Base-by-base conservation (phyloP, 2,888 invertebrate species). In the Hymenopus coronatus region DNA sequence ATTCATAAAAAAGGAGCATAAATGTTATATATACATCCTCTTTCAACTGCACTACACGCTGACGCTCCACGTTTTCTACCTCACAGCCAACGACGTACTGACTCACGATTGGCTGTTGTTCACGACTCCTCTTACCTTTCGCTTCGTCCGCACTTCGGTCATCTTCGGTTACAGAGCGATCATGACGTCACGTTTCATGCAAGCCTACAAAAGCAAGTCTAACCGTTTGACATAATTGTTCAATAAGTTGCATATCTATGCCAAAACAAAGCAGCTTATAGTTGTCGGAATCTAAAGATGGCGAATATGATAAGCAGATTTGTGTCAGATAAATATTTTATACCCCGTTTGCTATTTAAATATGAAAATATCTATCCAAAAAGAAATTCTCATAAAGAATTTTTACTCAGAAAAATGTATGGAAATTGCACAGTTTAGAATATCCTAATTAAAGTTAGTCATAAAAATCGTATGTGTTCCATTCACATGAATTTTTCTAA, bases 161-260 rank as follows among this genome's bases (percentile, higher is more conserved):
- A 28, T 40, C 28, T 27, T 88, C 85, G 88, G 82, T 27, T 82
- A 4, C 28, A 25, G 30, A n/a, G 40, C 84, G 88, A 85, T 27
- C 82, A 40, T 88, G 88, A 88, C 88, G 88, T 88, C 88, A 88
- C 33, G 46, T 15, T 70, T 20, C 54, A 70, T 20, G 54, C 20
- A 70, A 70, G 54, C 54, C 54, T 70, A 70, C 54, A 20, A 70
- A 20, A 70, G 54, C 83, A 6, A 83, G 54, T 83, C 88, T 83
- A 88, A 46, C 83, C 88, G 70, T 82, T 54, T 54, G 28, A 83
- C 84, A 83, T 83, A 88, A 88, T 83, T 83, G 88, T 88, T 88
- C 84, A 70, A 88, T 88, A 83, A 84, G 84, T 83, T 83, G 88
- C 84, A 27, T 88, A 88, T 83, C n/a, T n/a, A 83, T 87, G 27